Conservation (phyloP, 1,140 invertebrate genomes). For the Drosophila suzukii region DNA sequence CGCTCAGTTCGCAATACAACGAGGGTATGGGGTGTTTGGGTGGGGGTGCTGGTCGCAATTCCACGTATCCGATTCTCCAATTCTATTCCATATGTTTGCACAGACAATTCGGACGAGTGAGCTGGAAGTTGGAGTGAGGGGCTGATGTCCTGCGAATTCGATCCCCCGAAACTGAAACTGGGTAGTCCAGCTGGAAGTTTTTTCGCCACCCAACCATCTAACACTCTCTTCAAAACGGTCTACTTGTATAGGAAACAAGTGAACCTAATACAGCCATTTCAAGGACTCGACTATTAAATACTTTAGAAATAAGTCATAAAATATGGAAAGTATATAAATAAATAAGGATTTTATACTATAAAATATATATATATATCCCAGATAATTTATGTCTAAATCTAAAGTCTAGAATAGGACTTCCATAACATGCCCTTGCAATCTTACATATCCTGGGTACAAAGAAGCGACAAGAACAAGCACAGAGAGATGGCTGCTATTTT, state of each 20-base stretch:
- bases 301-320: background rate
- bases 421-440: background rate
- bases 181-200: slow-evolving; percentile 33
- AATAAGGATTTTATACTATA: too few relatives aligned
- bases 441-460: background rate
- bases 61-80: slow-evolving; percentile 44
- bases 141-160: slow-evolving; percentile 45
- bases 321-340: background rate
- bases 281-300: background rate
- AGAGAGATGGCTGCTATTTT: slow-evolving; percentile 63
- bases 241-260: slow-evolving; percentile 11
- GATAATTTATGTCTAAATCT: too few relatives aligned
- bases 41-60: slow-evolving; percentile 28
- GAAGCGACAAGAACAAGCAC: slow-evolving; percentile 25
- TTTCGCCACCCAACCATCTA: slow-evolving; percentile 8
- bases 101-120: slow-evolving; percentile 54
- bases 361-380: too few relatives aligned
- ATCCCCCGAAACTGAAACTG: slow-evolving; percentile 39
- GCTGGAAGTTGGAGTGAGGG: slow-evolving; percentile 14
- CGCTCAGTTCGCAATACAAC: slow-evolving; percentile 16
- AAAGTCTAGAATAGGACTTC: background rate
- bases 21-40: slow-evolving; percentile 2
- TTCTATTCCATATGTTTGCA: slow-evolving; percentile 59
- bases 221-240: background rate
- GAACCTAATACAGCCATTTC: background rate